phyloP scores from a whole-genome alignment of 92 coral and sea anemone genomes.

The Phenganax marumi region DNA sequence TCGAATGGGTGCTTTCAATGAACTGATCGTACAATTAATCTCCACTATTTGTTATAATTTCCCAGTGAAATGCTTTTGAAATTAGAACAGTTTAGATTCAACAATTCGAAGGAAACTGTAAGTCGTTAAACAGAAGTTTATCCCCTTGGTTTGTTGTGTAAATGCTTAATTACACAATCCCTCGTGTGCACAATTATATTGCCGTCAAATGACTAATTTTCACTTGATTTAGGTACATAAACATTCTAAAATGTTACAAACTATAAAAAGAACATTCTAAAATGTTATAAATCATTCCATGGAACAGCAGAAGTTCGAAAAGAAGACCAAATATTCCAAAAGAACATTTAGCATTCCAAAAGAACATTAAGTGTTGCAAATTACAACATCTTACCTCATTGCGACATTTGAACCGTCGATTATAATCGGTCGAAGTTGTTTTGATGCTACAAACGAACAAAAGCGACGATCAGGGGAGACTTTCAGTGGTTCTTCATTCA shows the following conservation, averaged over 20 bases:
- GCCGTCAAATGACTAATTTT: not conserved
- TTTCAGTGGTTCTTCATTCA: conserved; percentile 80
- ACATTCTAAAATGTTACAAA: not conserved
- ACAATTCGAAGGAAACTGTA: not conserved
- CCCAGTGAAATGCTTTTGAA: not conserved
- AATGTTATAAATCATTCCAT: not conserved
- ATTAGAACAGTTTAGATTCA: not conserved
- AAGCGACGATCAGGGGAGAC: conserved; percentile 19
- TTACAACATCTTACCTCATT: conserved; percentile 72
- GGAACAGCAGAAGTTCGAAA: not conserved
- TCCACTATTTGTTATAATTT: not conserved
- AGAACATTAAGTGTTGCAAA: conserved; percentile 21
- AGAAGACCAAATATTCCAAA: not conserved
- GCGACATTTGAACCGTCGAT: conserved; percentile 99
- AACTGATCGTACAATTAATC: not conserved
- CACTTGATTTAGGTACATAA: not conserved
- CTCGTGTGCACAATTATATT: conserved; percentile 12
- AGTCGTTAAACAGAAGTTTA: not conserved
- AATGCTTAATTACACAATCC: not conserved
- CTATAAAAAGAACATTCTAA: not conserved
- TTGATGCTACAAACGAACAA: conserved; percentile 65
- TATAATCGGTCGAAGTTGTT: conserved; percentile 78
- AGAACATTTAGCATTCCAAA: not conserved
- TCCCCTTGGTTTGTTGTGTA: not conserved
- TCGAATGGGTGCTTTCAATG: not conserved